Evolutionary conservation across 37 sponge, comb jelly and placozoan genomes (phyloP).

Genomic region (Corticium candelabrum): DNA sequence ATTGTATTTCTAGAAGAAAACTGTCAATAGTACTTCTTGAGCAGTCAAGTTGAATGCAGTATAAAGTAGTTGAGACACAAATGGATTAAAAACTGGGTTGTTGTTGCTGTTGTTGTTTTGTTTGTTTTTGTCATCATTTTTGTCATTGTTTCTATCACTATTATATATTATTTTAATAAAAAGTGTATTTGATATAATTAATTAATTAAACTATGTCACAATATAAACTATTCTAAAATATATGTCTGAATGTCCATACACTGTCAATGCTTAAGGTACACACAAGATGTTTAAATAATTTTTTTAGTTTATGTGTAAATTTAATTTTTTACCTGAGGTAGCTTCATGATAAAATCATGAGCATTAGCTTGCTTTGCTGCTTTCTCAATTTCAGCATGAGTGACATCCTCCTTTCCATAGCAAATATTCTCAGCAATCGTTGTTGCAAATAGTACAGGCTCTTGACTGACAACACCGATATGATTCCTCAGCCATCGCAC

Average conservation of each 20-base stretch:
- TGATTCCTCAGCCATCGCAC: slow-evolving; percentile 70
- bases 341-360: slow-evolving; percentile 64
- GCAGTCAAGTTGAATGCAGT: not conserved
- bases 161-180: no score
- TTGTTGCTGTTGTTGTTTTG: no score
- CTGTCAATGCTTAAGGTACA: no score
- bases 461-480: slow-evolving; percentile 89
- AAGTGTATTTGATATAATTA: no score
- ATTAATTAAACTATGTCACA: no score
- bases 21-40: no score
- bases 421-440: slow-evolving; percentile 38
- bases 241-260: no score
- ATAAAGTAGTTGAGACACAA: no score
- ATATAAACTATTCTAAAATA: no score
- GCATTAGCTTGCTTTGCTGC: slow-evolving; percentile 83
- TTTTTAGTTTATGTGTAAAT: not conserved
- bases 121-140: not conserved
- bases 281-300: no score
- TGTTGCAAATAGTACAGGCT: slow-evolving; percentile 40
- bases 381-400: slow-evolving; percentile 54
- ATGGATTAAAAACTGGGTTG: no score
- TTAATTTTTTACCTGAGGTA: slow-evolving; percentile 38
- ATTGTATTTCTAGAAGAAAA: slow-evolving; percentile 49
- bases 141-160: no score
- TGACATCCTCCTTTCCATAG: slow-evolving; percentile 61